Evolutionary conservation across 1,140 invertebrate genomes (phyloP), one percentile per base, ranked within the genome.

Genomic region (Aricia agestis): DNA sequence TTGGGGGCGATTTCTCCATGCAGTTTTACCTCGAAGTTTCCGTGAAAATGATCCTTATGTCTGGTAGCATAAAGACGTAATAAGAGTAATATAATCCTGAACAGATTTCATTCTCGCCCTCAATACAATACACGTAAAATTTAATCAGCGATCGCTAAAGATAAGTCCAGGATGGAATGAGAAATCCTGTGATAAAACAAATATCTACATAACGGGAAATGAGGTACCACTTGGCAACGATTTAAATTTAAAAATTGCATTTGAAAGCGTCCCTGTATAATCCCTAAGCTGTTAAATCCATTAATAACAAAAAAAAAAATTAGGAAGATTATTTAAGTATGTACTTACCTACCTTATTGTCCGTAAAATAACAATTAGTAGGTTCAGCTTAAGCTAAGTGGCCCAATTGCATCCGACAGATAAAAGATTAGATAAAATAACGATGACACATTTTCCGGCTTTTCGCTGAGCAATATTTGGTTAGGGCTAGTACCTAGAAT

Each of bases 401-500:
- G 36, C 68, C 68, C 31, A 61, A 42, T 69, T 69, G 59, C 57
- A n/a, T 31, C 59, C 15, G 32, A 41, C 59, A 69, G 58, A 36
- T 31, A 69, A 59, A 59, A 63, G 59, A 63, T 63, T 19, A 63
- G 59, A 63, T 63, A 63, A 63, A 59, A 59, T n/a, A 59, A 18
- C 19, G 59, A 19, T 63, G 59, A 63, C 59, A 63, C 59, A 63
- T 63, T 63, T 63, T 63, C 10, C 18, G 6, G 45, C 45, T 52
- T 52, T 52, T 52, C 45, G 45, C 45, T 52, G 45, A 52, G 45
- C 45, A 52, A 52, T 52, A 52, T 52, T 52, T 52, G 45, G 1
- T 52, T 52, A 36, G 36, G 9, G 36, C 9, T 52, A 13, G 10
- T 52, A 52, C 45, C 36, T 36, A 36, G 36, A 36, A 36, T 9